A percentile compares a stretch with the other conserved stretches of the same genome.
Evolutionary conservation across 2,888 invertebrate genomes (phyloP).

Genomic region (Esperia sulphurella): DNA sequence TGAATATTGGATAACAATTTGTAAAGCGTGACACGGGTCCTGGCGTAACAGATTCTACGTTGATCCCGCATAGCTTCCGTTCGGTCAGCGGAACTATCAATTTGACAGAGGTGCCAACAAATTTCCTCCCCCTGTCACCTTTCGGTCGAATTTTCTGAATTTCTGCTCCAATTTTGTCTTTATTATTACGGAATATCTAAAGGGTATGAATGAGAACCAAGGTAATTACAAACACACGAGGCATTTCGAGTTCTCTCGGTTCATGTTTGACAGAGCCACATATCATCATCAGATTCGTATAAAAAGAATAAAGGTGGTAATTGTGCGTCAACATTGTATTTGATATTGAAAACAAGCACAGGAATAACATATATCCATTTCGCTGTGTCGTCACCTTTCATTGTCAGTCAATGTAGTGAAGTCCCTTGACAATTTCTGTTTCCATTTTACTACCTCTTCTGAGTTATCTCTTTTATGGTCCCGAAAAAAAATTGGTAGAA

Average conservation of each 20-base stretch:
- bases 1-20: slow-evolving; percentile 50
- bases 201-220: too few species aligned
- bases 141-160: slow-evolving; percentile 1
- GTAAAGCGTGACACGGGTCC: slow-evolving; percentile 66
- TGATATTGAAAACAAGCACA: slow-evolving; percentile 1
- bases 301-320: not conserved
- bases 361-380: slow-evolving; percentile 4
- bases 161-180: too few species aligned
- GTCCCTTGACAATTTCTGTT: slow-evolving; percentile 32
- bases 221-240: too few species aligned
- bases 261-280: too few species aligned
- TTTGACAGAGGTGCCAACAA: slow-evolving; percentile 56
- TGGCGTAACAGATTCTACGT: slow-evolving; percentile 52
- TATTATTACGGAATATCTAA: too few species aligned
- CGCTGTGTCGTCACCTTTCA: slow-evolving; percentile 25
- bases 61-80: slow-evolving; percentile 24
- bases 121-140: slow-evolving; percentile 37
- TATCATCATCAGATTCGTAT: too few species aligned
- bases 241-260: too few species aligned
- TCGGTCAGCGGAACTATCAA: slow-evolving; percentile 64
- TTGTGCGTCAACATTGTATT: not conserved
- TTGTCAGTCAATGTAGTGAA: slow-evolving; percentile 42
- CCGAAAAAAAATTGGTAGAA: not conserved
- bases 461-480: not conserved
- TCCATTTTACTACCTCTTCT: slow-evolving; percentile 30